Evolutionary conservation across 2,888 invertebrate genomes (phyloP).

Genomic region (Volucella inflata): DNA sequence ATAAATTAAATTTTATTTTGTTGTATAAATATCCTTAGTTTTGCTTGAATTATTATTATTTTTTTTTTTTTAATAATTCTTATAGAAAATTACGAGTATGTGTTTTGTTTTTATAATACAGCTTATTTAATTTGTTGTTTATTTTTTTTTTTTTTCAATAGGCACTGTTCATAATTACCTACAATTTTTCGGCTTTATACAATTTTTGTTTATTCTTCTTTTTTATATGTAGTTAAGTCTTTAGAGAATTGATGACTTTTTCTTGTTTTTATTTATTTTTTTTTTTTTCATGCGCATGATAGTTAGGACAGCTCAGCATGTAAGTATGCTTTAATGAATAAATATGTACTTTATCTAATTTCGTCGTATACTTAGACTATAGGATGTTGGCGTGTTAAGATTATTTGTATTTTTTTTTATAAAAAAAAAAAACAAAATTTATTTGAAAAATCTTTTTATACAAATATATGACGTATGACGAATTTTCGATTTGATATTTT

Average conservation of each 20-base stretch:
- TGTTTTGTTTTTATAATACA: constrained; percentile 33
- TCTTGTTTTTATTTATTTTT: constrained; percentile 8
- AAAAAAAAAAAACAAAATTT: constrained; percentile 2
- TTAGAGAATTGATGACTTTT: constrained; percentile 21
- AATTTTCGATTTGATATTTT: constrained; percentile 11
- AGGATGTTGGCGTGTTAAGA: constrained; percentile 39
- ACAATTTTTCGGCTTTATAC: constrained; percentile 56
- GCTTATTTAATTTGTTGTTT: constrained; percentile 7
- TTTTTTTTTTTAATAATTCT: constrained; percentile 9
- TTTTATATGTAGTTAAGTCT: constrained; percentile 16
- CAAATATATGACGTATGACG: background rate
- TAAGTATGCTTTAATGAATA: constrained; percentile 37
- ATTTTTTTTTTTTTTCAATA: constrained; percentile 38
- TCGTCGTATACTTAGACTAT: constrained; percentile 65
- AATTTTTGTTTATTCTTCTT: constrained; percentile 22
- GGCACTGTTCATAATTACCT: constrained; percentile 74
- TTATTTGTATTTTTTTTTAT: constrained; percentile 4
- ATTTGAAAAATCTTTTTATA: constrained; percentile 17
- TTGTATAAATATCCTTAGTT: background rate
- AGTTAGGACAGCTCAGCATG: constrained; percentile 7
- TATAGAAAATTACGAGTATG: constrained; percentile 52
- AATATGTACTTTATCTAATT: constrained; percentile 30
- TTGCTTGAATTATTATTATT: constrained; percentile 1
- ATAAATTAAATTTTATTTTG: background rate
- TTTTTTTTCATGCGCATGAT: constrained; percentile 31